Conservation (phyloP, 2,888 invertebrate species). For the Mythimna lalbum region DNA sequence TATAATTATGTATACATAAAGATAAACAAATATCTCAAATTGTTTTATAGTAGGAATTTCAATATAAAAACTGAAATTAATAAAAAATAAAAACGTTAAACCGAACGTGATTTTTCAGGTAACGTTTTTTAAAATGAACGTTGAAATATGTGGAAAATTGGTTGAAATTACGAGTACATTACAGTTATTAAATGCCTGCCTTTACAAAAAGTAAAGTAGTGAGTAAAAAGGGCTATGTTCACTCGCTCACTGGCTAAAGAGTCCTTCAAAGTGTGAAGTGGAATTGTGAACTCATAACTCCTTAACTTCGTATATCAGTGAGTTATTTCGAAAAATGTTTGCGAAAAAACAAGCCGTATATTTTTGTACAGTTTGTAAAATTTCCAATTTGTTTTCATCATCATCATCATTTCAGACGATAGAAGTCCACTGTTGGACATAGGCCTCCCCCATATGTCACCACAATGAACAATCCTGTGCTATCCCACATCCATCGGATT, state of each 20-base stretch:
- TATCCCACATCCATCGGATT: no score
- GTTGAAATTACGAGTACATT: neutral
- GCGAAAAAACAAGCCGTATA: neutral
- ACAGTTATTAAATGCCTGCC: neutral
- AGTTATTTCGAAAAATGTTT: neutral
- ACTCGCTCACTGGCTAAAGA: conserved; percentile 12
- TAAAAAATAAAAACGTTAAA: neutral
- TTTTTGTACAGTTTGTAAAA: neutral
- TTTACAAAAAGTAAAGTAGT: no score
- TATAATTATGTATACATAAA: no score
- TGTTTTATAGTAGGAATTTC: neutral
- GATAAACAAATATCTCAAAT: neutral
- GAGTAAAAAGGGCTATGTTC: no score
- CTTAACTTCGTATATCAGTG: conserved; percentile 2
- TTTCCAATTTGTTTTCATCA: no score
- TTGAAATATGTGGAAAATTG: neutral
- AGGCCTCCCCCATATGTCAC: no score
- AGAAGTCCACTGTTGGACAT: no score
- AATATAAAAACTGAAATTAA: neutral
- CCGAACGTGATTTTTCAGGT: neutral
- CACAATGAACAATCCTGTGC: no score
- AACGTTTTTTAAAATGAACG: no score
- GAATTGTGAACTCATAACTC: neutral
- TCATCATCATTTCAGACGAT: no score
- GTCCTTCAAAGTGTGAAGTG: conserved; percentile 21